Conservation (phyloP, 2,113 vertebrate species). For the Vidua chalybeata region DNA sequence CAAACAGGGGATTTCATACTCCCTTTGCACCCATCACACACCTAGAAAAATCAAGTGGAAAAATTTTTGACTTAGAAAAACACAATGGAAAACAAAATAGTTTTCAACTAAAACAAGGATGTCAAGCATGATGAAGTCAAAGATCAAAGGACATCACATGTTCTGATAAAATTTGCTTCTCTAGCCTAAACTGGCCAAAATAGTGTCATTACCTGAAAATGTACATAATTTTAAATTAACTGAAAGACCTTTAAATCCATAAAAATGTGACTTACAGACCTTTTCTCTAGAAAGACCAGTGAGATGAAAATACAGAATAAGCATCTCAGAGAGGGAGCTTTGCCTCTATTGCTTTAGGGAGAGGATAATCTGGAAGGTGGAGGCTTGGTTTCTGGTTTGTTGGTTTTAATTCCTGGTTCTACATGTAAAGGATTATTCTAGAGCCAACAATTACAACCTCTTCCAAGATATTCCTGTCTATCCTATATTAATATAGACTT, state of each 20-base stretch:
- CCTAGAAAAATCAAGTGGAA: background rate
- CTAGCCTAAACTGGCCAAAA: background rate
- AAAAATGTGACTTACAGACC: background rate
- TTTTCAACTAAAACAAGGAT: background rate
- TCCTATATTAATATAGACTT: background rate
- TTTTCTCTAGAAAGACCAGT: background rate
- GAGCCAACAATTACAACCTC: background rate
- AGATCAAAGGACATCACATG: background rate
- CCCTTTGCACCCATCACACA: background rate
- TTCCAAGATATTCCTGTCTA: background rate
- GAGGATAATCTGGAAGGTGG: background rate
- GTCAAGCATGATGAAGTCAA: background rate
- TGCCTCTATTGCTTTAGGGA: background rate
- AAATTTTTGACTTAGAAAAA: background rate
- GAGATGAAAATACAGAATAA: background rate
- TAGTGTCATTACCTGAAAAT: background rate
- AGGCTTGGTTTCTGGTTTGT: background rate
- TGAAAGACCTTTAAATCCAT: background rate
- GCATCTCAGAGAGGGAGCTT: background rate
- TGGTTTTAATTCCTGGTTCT: background rate
- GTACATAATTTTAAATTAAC: background rate
- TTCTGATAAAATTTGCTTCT: background rate
- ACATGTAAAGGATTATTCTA: background rate
- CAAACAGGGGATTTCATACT: background rate
- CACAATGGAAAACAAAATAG: background rate